phyloP scores from a whole-genome alignment of 2,113 vertebrate species.

The Taxidea taxus region DNA sequence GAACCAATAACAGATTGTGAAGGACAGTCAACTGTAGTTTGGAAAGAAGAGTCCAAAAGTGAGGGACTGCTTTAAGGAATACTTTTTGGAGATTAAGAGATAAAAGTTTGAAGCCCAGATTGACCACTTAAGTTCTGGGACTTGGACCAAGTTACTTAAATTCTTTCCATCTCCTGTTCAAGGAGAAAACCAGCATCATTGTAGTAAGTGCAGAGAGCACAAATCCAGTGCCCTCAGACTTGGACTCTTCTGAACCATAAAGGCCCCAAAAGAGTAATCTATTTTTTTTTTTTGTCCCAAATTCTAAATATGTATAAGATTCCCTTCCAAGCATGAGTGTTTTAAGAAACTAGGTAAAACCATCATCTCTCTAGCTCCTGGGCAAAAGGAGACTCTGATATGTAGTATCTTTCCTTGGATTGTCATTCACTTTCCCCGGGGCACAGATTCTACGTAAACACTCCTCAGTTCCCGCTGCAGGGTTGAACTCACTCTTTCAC shows the following conservation, averaged over 20 bases:
- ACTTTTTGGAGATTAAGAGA: not conserved
- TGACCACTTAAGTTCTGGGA: not conserved
- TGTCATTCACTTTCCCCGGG: not conserved
- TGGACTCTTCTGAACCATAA: not conserved
- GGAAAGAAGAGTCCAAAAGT: not conserved
- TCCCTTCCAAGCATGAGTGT: not conserved
- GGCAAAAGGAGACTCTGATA: not conserved
- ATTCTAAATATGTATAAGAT: not conserved
- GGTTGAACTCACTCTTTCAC: not conserved
- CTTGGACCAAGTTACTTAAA: not conserved
- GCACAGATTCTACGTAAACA: not conserved
- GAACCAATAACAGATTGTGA: not conserved
- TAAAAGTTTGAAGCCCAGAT: not conserved
- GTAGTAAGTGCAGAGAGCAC: not conserved
- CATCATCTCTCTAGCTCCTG: not conserved
- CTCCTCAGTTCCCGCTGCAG: not conserved
- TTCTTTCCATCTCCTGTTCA: not conserved
- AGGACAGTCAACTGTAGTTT: not conserved
- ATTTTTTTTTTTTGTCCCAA: not conserved
- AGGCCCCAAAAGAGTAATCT: not conserved
- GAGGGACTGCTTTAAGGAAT: not conserved
- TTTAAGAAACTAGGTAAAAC: not conserved
- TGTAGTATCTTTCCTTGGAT: not conserved
- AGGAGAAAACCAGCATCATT: not conserved
- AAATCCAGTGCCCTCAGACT: not conserved